Base-by-base conservation (phyloP, 2,113 vertebrate genomes). In the Channa argus region DNA sequence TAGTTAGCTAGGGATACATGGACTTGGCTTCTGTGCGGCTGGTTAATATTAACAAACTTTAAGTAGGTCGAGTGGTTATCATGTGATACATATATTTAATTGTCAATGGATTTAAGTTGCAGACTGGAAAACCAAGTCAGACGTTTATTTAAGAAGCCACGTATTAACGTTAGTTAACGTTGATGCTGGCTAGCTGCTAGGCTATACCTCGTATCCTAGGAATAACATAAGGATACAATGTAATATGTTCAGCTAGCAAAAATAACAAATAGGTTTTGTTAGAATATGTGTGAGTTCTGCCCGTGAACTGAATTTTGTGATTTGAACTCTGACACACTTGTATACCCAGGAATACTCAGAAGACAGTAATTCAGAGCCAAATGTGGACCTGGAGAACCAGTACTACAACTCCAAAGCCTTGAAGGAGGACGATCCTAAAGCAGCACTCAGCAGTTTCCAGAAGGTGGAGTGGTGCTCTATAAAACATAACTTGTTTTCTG, bases 391-490 rank as follows among this genome's bases (percentile, higher is more conserved):
- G 95, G 98, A 99, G 93, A 99, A 99, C 92, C 98, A 99, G 84
- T 99, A 99, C 92, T 99, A 99, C 91, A 99, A 99, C 91, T 99
- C 98, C 73, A 99, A 99, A 96, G 97, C 98, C 38, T 90, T 99
- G 92, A 99, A 99, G 89, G 98, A 99, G 91, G 98, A 99, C 93
- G 98, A 99, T 85, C 98, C 98, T 66, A 99, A 98, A 95, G 97
- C 96, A 71, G 98, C 98, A 24, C 94, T 99, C 84, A 96, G 96
- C 94, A 99, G 98, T 92, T 99, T 99, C 90, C 98, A 99, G 90
- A 99, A 99, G 97, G 98, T 99, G 88, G 66, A 65, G 83, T 88
- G 9, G 3, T 77, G 12, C 49, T 69, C 24, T 34, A 34, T 49
- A 10, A 51, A 43, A 58, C 2, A 47, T 6, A 6, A 39, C 9